phyloP scores from a whole-genome alignment of 1,140 invertebrate genomes.

The Penaeus chinensis region DNA sequence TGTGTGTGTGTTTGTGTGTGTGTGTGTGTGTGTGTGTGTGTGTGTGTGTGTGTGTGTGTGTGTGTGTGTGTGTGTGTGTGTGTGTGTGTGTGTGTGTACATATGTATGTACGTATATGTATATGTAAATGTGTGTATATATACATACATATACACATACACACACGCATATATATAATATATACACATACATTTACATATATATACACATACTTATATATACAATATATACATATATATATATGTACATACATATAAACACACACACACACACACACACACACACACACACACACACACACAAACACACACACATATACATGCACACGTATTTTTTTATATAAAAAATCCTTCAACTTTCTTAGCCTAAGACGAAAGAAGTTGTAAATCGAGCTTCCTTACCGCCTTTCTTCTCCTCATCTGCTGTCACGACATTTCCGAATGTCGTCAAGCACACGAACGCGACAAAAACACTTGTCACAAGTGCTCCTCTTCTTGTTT shows the following conservation, averaged over 20 bases:
- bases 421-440: no score
- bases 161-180: background rate
- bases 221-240: background rate
- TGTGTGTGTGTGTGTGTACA: background rate
- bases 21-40: no score
- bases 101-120: background rate
- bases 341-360: background rate
- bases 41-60: no score
- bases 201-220: background rate
- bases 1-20: no score
- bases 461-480: no score
- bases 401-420: no score
- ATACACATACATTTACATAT: background rate
- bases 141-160: background rate
- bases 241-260: slow-evolving; percentile 1
- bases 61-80: no score
- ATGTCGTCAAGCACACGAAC: no score
- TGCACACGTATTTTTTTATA: background rate
- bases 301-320: background rate
- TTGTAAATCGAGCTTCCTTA: background rate
- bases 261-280: background rate
- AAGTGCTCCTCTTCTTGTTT: no score
- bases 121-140: background rate
- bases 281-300: background rate
- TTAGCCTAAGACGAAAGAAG: background rate